Evolutionary conservation across 2,888 invertebrate species (phyloP).

Genomic region (Xanthostigma xanthostigma): DNA sequence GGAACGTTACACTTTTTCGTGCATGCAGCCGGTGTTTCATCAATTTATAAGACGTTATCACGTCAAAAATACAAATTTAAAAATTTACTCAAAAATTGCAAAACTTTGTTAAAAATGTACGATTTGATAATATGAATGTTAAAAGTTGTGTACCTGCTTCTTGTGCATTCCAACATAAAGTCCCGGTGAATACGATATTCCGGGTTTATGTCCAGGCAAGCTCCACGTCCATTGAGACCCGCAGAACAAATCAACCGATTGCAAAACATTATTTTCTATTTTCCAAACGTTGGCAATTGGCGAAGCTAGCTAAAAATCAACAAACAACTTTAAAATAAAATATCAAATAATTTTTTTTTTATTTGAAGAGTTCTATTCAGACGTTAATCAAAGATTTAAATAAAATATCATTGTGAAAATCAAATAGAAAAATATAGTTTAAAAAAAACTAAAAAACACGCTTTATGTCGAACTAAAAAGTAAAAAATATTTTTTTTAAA

Average conservation of each 20-base stretch:
- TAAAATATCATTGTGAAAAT: conserved; percentile 15
- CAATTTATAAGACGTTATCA: too few relatives aligned
- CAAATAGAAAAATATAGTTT: too few relatives aligned
- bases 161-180: conserved; percentile 78
- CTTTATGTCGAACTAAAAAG: too few relatives aligned
- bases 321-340: too few relatives aligned
- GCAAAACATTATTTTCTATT: conserved; percentile 48
- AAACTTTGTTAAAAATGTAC: conserved; percentile 4
- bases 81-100: neutral
- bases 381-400: conserved; percentile 19
- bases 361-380: too few relatives aligned
- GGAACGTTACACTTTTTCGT: too few relatives aligned
- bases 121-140: conserved; percentile 17
- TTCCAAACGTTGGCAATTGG: conserved; percentile 83
- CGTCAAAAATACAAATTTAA: neutral
- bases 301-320: conserved; percentile 48
- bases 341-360: too few relatives aligned
- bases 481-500: too few relatives aligned
- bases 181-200: conserved; percentile 34
- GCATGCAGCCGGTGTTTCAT: too few relatives aligned
- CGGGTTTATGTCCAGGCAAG: conserved; percentile 15
- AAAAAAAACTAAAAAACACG: too few relatives aligned
- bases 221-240: conserved; percentile 35
- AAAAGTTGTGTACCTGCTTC: conserved; percentile 39
- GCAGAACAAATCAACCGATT: conserved; percentile 58